Conservation (phyloP, 2,888 invertebrate genomes). For the Lordiphosa fenestrarum region DNA sequence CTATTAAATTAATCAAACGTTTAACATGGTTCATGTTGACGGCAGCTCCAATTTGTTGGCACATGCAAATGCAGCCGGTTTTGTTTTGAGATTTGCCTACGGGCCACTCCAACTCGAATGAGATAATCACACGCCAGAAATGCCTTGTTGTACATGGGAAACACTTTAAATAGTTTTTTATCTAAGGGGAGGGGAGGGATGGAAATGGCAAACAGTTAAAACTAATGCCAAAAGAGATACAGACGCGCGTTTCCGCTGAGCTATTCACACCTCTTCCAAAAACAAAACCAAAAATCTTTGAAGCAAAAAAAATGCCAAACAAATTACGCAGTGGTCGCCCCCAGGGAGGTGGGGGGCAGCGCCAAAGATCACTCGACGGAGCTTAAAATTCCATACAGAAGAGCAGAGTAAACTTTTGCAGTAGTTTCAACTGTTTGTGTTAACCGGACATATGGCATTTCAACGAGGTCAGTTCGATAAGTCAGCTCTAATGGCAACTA, state of each 20-base stretch:
- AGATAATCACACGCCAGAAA: conserved; percentile 65
- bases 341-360: background rate
- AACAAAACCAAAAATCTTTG: conserved; percentile 1
- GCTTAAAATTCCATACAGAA: conserved; percentile 19
- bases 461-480: too few relatives aligned
- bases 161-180: conserved; percentile 41
- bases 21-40: conserved; percentile 42
- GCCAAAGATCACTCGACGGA: conserved; percentile 19
- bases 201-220: conserved; percentile 12
- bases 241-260: conserved; percentile 30
- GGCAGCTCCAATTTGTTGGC: conserved; percentile 63
- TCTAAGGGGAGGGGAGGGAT: conserved; percentile 9
- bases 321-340: conserved; percentile 52
- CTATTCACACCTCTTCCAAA: conserved; percentile 34
- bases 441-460: too few relatives aligned
- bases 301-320: conserved; percentile 29
- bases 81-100: conserved; percentile 28
- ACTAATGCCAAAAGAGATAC: conserved; percentile 20
- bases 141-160: conserved; percentile 45
- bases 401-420: conserved; percentile 28
- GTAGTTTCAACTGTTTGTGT: too few relatives aligned
- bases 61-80: conserved; percentile 61
- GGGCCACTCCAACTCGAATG: conserved; percentile 51
- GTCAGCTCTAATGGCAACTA: too few relatives aligned
- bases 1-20: conserved; percentile 72